Percentiles rank a stretch among this genome's conserved stretches.
Evolutionary conservation across 2,888 invertebrate genomes (phyloP).

Genomic region (Augiades crinisus): DNA sequence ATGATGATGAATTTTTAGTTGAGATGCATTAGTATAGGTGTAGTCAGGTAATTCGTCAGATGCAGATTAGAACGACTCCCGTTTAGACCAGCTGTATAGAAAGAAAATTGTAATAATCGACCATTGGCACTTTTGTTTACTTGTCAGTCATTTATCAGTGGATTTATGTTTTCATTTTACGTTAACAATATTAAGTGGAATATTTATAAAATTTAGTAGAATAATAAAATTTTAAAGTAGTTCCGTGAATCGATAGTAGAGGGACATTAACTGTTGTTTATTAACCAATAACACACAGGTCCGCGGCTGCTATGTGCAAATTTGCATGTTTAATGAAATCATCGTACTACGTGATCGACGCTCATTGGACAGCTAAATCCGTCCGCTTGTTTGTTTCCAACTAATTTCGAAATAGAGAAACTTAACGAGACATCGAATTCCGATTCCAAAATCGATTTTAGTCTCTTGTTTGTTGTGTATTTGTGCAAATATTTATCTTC

Average conservation of each 20-base stretch:
- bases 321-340: constrained; percentile 73
- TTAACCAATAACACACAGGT: constrained; percentile 34
- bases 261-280: constrained; percentile 27
- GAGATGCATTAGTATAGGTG: no score
- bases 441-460: not conserved
- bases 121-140: no score
- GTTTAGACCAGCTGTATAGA: no score
- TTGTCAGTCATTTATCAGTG: no score
- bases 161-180: not conserved
- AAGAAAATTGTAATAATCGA: no score
- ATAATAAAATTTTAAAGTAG: constrained; percentile 6
- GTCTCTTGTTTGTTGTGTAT: no score
- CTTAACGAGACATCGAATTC: constrained; percentile 33
- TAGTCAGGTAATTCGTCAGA: no score
- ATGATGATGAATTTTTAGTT: no score
- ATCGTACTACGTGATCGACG: constrained; percentile 56
- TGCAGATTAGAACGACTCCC: no score
- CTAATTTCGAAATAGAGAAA: constrained; percentile 50
- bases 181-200: not conserved
- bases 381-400: constrained; percentile 54
- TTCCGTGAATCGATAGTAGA: constrained; percentile 5
- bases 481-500: no score
- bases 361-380: constrained; percentile 62
- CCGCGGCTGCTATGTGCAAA: constrained; percentile 32
- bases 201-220: not conserved